A percentile compares a stretch with the other conserved stretches of the same genome.
Conservation (phyloP, 2,888 invertebrate genomes). For the Hydroisotoma schaefferi region DNA sequence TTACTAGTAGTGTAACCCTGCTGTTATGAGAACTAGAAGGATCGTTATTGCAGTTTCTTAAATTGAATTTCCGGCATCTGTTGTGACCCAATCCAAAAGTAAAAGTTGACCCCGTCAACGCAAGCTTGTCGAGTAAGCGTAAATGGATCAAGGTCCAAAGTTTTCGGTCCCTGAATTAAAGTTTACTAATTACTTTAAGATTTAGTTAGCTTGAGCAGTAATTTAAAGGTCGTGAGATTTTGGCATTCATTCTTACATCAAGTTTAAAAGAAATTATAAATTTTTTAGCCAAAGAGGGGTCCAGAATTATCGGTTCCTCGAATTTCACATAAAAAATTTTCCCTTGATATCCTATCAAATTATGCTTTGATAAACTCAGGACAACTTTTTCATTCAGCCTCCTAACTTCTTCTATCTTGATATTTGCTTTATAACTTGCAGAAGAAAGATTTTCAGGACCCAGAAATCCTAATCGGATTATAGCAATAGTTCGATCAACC, state of each 20-base stretch:
- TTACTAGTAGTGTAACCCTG: no score
- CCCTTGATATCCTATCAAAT: not conserved
- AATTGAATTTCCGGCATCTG: conserved; percentile 11
- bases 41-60: no score
- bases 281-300: not conserved
- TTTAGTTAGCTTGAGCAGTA: no score
- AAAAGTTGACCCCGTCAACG: conserved; percentile 8
- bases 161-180: not conserved
- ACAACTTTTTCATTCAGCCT: not conserved
- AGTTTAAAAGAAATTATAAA: not conserved
- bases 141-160: not conserved
- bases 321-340: not conserved
- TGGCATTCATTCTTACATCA: no score
- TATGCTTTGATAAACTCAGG: not conserved
- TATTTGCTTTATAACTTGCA: not conserved
- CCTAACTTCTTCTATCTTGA: not conserved
- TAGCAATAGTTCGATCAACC: not conserved
- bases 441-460: not conserved
- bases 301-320: not conserved
- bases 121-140: not conserved
- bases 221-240: no score
- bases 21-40: no score
- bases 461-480: not conserved
- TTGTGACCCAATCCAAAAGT: conserved; percentile 5
- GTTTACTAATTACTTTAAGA: no score